Percentiles rank a stretch among this genome's conserved stretches.
phyloP scores from a whole-genome alignment of 2,797 vertebrate species.

The Manis pentadactyla region DNA sequence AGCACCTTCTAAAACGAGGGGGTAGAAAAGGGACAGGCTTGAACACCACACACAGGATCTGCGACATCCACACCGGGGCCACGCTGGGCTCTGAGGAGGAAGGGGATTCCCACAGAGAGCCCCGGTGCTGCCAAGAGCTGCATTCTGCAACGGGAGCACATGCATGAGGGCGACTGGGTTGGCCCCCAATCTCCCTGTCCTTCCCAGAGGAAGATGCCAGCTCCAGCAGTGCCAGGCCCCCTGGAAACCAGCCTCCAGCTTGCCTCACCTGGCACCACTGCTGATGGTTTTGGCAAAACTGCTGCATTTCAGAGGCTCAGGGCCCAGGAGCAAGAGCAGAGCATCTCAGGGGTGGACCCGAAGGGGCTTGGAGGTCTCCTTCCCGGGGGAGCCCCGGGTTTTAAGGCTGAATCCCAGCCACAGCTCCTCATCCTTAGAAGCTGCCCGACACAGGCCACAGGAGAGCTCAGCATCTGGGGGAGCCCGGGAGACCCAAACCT shows the following conservation, averaged over 20 bases:
- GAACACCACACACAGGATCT: conserved; percentile 78
- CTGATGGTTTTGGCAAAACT: background rate
- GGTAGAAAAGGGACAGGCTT: conserved; percentile 84
- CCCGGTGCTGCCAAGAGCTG: background rate
- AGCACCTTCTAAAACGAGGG: conserved; percentile 94
- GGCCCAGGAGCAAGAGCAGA: rapidly evolving
- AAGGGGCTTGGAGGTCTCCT: background rate
- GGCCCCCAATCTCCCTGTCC: background rate
- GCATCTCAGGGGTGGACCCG: rapidly evolving
- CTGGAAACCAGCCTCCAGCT: background rate
- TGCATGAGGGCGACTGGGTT: rapidly evolving
- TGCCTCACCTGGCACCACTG: rapidly evolving
- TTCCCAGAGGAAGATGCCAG: background rate
- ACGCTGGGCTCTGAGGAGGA: conserved; percentile 60
- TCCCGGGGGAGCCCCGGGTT: rapidly evolving
- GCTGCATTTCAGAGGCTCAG: rapidly evolving
- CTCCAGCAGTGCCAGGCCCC: background rate
- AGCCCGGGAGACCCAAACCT: background rate
- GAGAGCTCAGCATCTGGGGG: background rate
- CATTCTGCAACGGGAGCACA: background rate
- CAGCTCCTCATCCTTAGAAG: background rate
- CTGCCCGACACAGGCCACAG: background rate
- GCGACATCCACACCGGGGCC: conserved; percentile 58
- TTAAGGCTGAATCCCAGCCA: background rate
- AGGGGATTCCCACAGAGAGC: background rate